Percentiles rank a stretch among this genome's conserved stretches.
Evolutionary conservation across 1,140 invertebrate genomes (phyloP).

Genomic region (Hyposmocoma kahamanoa): DNA sequence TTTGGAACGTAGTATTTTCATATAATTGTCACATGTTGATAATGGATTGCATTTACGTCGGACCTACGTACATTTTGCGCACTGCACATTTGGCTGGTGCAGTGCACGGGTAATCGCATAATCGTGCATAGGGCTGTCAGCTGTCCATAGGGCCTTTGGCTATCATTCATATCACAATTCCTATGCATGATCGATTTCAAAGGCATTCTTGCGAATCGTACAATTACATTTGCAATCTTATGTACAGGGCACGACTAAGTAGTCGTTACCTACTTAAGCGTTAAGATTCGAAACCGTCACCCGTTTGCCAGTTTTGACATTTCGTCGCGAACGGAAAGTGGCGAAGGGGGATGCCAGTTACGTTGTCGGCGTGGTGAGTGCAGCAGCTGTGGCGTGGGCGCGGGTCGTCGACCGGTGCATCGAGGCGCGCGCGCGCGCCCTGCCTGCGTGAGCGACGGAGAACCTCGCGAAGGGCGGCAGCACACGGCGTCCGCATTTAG

Average conservation of each 20-base stretch:
- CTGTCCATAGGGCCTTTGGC: slow-evolving; percentile 37
- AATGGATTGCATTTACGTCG: slow-evolving; percentile 33
- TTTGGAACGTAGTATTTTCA: no score
- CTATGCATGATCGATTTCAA: slow-evolving; percentile 7
- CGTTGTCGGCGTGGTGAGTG: slow-evolving; percentile 39
- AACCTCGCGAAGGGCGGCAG: slow-evolving; percentile 70
- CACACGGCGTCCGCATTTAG: slow-evolving; percentile 69
- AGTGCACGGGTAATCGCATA: no score
- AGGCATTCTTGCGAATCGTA: not conserved
- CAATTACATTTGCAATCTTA: no score
- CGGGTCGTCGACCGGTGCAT: slow-evolving; percentile 58
- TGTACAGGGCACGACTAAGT: no score
- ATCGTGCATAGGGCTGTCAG: slow-evolving; percentile 34
- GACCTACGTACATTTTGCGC: slow-evolving; percentile 51
- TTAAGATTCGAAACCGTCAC: no score
- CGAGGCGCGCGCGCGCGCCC: slow-evolving; percentile 48
- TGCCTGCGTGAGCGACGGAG: slow-evolving; percentile 62
- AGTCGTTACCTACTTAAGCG: no score
- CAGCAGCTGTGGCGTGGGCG: slow-evolving; percentile 46
- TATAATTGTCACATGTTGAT: slow-evolving; percentile 24
- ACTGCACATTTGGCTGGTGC: slow-evolving; percentile 50
- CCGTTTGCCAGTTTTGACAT: no score
- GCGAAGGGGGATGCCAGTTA: slow-evolving; percentile 11
- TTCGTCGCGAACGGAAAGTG: slow-evolving; percentile 1
- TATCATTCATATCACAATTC: slow-evolving; percentile 34